Percentiles rank a stretch among this genome's conserved stretches.
Conservation (phyloP, 2,888 invertebrate species). For the Xestia ashworthii region DNA sequence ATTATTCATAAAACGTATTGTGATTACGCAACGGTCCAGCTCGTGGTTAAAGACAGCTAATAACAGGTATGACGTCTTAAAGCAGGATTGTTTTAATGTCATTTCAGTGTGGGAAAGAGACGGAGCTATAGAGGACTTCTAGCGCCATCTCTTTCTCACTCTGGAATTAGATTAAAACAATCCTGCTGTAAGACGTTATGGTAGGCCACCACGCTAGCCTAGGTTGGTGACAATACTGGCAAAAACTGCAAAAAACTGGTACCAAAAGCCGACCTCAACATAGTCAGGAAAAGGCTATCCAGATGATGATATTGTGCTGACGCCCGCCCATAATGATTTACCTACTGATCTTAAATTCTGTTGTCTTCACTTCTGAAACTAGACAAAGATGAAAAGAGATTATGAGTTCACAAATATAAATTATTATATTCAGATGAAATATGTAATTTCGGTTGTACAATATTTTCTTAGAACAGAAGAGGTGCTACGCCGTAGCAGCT, state of each 20-base stretch:
- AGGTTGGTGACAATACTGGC: not conserved
- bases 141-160: no score
- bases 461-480: not conserved
- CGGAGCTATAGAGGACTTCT: no score
- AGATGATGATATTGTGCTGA: not conserved
- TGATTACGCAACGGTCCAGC: not conserved
- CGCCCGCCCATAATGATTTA: no score
- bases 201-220: no score
- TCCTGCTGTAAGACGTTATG: no score
- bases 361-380: not conserved
- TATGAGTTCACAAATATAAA: not conserved
- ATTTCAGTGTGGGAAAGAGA: no score
- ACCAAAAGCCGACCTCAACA: not conserved
- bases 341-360: not conserved
- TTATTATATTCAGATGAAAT: not conserved
- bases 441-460: not conserved
- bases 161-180: no score
- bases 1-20: not conserved
- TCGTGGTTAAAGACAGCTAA: no score
- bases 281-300: not conserved
- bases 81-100: no score
- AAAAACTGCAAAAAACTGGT: not conserved
- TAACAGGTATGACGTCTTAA: no score
- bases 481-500: conserved; percentile 17
- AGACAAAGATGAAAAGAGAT: not conserved